Conservation (phyloP, 37 sponge, comb jelly and placozoan genomes). For the Tethya wilhelma region DNA sequence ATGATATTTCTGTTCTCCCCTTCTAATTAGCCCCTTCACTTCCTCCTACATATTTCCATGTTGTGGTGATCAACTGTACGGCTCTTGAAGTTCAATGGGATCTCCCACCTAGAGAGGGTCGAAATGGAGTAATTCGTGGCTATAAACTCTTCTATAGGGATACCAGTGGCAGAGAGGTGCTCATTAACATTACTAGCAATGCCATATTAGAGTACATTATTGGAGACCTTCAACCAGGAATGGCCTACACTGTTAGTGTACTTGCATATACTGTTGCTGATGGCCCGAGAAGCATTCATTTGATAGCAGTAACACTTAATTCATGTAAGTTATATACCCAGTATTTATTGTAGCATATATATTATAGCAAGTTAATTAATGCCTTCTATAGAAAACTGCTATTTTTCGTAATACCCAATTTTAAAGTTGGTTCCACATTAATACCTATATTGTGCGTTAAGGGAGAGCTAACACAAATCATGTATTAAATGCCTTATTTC, state of each 20-base stretch:
- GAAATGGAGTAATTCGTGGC: slow-evolving; percentile 28
- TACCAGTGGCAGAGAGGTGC: slow-evolving; percentile 1
- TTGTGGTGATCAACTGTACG: slow-evolving; percentile 38
- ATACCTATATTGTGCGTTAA: too few species aligned
- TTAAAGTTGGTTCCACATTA: too few species aligned
- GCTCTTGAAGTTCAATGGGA: slow-evolving; percentile 27
- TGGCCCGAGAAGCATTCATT: slow-evolving; percentile 21
- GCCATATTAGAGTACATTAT: not conserved
- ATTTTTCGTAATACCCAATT: too few species aligned
- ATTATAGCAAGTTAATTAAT: too few species aligned
- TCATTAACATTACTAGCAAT: not conserved
- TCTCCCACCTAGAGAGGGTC: not conserved
- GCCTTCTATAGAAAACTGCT: too few species aligned
- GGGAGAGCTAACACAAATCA: too few species aligned
- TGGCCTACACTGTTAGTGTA: slow-evolving; percentile 11
- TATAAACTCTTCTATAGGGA: slow-evolving; percentile 15
- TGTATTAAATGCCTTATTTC: too few species aligned
- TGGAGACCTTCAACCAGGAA: slow-evolving; percentile 7
- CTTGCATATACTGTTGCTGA: slow-evolving; percentile 37
- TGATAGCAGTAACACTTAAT: slow-evolving; percentile 13
- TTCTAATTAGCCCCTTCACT: slow-evolving; percentile 16
- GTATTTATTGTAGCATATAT: too few species aligned
- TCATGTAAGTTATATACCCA: slow-evolving; percentile 19
- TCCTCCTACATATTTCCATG: slow-evolving; percentile 27
- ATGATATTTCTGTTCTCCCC: not conserved